These are phyloP conservation scores for Glomeris marginata DNA, from an alignment of 2,888 invertebrate genomes.

Conservation along the genomic window DNA sequence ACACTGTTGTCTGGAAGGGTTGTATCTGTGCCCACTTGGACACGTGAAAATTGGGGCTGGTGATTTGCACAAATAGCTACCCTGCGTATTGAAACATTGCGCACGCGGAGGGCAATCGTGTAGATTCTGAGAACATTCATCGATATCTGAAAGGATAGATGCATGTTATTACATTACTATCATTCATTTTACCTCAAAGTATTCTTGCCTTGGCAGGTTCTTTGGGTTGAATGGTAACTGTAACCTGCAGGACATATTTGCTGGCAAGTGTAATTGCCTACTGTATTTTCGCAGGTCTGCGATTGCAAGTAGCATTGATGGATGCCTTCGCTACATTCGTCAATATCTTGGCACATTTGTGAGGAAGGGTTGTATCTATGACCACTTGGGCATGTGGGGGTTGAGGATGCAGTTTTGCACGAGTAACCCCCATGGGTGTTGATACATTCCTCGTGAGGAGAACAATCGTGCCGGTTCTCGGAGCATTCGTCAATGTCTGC, in stretches of 20 bases:
- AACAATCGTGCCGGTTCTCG: constrained; percentile 23
- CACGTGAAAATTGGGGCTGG: not conserved
- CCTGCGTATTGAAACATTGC: constrained; percentile 7
- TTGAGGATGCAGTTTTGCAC: constrained; percentile 17
- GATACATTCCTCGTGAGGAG: constrained; percentile 23
- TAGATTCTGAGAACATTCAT: constrained; percentile 8
- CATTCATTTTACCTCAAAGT: not conserved
- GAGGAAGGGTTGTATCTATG: constrained; percentile 19
- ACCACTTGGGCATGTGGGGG: constrained; percentile 18
- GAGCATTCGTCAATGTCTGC: constrained; percentile 29
- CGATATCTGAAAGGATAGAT: constrained; percentile 6
- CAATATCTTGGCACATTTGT: constrained; percentile 28
- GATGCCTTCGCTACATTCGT: constrained; percentile 70
- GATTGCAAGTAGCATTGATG: constrained; percentile 53
- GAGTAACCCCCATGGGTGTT: constrained; percentile 27
- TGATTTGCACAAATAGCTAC: constrained; percentile 6
- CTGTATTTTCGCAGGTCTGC: constrained; percentile 62
- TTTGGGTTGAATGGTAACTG: constrained; percentile 7
- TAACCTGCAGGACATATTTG: no score
- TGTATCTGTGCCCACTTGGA: constrained; percentile 6
- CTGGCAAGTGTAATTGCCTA: constrained; percentile 53
- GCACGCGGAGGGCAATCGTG: constrained; percentile 7
- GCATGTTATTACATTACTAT: not conserved
- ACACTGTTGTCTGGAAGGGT: constrained; percentile 14
- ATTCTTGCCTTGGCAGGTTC: constrained; percentile 32